phyloP scores from a whole-genome alignment of 1,140 invertebrate species.

The Popillia japonica region DNA sequence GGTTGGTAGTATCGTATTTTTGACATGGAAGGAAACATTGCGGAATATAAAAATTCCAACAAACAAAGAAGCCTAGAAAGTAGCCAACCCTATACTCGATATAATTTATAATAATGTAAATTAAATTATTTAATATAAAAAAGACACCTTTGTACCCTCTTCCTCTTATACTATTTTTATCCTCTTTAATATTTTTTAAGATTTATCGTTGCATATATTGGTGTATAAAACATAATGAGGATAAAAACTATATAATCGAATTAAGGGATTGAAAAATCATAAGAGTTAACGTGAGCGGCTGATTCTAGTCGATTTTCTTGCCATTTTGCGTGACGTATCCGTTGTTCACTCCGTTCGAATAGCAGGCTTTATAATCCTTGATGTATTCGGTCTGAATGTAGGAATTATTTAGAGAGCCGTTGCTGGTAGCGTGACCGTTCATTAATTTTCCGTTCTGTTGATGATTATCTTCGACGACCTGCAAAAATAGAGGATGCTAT shows the following conservation, averaged over 20 bases:
- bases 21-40: neutral
- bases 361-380: conserved; percentile 70
- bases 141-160: conserved; percentile 6
- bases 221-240: no score
- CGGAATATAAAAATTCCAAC: neutral
- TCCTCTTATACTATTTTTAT: neutral
- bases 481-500: neutral
- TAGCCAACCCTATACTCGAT: neutral
- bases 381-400: conserved; percentile 68
- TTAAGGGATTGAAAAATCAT: no score
- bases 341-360: conserved; percentile 73
- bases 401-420: conserved; percentile 55
- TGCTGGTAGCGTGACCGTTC: conserved; percentile 52
- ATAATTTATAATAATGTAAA: conserved; percentile 17
- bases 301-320: conserved; percentile 40
- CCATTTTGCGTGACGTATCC: conserved; percentile 68
- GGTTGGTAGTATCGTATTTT: no score
- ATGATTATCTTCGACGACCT: conserved; percentile 36
- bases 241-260: no score
- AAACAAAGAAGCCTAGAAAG: neutral
- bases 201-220: no score
- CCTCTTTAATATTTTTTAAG: no score
- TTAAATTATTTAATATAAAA: neutral
- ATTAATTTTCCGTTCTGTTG: conserved; percentile 57
- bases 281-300: neutral